Evolutionary conservation across 2,113 vertebrate genomes (phyloP).

Genomic region (Carassius auratus): DNA sequence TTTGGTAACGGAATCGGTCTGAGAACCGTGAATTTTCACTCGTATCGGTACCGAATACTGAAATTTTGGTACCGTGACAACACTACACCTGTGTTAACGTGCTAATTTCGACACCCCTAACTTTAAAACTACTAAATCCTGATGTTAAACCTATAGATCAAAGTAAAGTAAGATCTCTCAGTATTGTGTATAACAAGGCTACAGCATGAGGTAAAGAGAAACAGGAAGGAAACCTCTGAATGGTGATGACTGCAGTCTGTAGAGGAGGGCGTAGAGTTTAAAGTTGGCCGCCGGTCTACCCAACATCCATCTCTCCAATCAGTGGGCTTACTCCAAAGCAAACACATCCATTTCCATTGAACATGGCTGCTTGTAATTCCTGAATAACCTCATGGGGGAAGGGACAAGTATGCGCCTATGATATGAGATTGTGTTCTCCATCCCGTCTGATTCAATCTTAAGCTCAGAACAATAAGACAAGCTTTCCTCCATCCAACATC

Average conservation of each 20-base stretch:
- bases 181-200: not conserved
- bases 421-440: not conserved
- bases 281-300: constrained; percentile 28
- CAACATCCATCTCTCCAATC: constrained; percentile 29
- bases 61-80: too few species aligned
- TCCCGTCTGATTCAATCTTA: constrained; percentile 26
- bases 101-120: not conserved
- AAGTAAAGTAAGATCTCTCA: not conserved
- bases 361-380: constrained; percentile 25
- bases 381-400: constrained; percentile 22
- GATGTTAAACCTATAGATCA: not conserved
- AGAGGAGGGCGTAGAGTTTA: not conserved
- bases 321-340: constrained; percentile 46
- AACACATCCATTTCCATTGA: constrained; percentile 51
- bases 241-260: constrained; percentile 1
- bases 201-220: not conserved
- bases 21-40: too few species aligned
- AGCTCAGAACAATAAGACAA: constrained; percentile 5
- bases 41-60: too few species aligned
- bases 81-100: too few species aligned
- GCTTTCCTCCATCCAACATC: constrained; percentile 43
- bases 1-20: too few species aligned
- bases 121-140: not conserved
- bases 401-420: not conserved
- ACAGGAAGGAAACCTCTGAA: not conserved